Evolutionary conservation across 2,888 invertebrate species (phyloP).

Genomic region (Resseliella maxima): DNA sequence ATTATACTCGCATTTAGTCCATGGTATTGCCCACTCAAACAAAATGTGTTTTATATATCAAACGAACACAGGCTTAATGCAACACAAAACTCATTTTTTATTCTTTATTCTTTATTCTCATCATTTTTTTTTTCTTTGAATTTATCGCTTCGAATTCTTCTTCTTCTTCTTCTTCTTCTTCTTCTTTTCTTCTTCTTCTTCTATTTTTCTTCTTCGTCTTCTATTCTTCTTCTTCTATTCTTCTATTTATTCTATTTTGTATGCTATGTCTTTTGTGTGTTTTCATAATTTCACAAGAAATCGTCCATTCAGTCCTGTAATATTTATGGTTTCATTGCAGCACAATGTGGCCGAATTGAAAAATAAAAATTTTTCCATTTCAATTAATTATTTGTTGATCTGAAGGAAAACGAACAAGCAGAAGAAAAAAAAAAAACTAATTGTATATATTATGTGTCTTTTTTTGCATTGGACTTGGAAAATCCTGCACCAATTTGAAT

Average conservation of each 20-base stretch:
- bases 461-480: neutral
- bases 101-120: neutral
- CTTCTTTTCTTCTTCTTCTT: too few relatives aligned
- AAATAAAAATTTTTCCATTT: neutral
- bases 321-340: neutral
- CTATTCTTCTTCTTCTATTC: neutral
- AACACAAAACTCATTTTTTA: neutral
- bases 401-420: neutral
- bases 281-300: too few relatives aligned
- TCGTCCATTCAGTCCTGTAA: neutral
- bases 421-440: too few relatives aligned
- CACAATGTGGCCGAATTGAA: neutral
- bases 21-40: neutral
- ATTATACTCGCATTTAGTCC: conserved; percentile 3
- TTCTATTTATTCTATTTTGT: neutral
- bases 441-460: too few relatives aligned
- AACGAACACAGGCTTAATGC: neutral
- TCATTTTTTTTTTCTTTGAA: too few relatives aligned
- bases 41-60: neutral
- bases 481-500: too few relatives aligned
- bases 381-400: neutral
- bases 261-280: neutral
- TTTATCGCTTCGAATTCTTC: too few relatives aligned
- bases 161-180: too few relatives aligned
- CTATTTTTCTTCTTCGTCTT: too few relatives aligned